Evolutionary conservation across 2,797 vertebrate species (phyloP).

Genomic region (Pelobates cultripes): DNA sequence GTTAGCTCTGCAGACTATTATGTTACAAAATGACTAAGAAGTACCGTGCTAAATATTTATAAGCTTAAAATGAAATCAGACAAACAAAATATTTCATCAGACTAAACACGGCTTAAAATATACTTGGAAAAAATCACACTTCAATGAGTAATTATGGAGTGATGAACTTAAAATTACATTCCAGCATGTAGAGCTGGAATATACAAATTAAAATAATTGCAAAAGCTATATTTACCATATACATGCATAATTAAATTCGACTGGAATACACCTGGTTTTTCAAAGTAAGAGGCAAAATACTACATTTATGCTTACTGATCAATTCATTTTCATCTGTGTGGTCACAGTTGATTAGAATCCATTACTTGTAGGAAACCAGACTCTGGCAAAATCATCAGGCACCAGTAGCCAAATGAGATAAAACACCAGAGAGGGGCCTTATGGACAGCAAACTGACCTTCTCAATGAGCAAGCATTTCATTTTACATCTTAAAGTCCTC

Average conservation of each 20-base stretch:
- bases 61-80: slow-evolving; percentile 39
- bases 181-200: slow-evolving; percentile 52
- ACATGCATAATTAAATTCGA: slow-evolving; percentile 50
- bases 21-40: slow-evolving; percentile 53
- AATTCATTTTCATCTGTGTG: no score
- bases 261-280: slow-evolving; percentile 47
- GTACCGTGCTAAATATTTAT: slow-evolving; percentile 66
- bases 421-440: no score
- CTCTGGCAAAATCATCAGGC: no score
- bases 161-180: slow-evolving; percentile 58
- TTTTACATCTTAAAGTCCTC: no score
- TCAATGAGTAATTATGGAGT: slow-evolving; percentile 56
- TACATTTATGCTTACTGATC: no score
- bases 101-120: slow-evolving; percentile 62
- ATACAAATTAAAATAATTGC: slow-evolving; percentile 62
- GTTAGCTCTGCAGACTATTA: slow-evolving; percentile 60
- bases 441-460: no score
- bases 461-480: no score
- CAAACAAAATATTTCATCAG: slow-evolving; percentile 58
- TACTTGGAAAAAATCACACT: slow-evolving; percentile 56
- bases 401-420: no score
- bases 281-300: not conserved
- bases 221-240: slow-evolving; percentile 57
- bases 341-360: no score
- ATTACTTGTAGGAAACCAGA: no score